These are phyloP conservation scores for Toxonevra muliebris DNA, from an alignment of 2,888 invertebrate genomes.

Conservation along the genomic window DNA sequence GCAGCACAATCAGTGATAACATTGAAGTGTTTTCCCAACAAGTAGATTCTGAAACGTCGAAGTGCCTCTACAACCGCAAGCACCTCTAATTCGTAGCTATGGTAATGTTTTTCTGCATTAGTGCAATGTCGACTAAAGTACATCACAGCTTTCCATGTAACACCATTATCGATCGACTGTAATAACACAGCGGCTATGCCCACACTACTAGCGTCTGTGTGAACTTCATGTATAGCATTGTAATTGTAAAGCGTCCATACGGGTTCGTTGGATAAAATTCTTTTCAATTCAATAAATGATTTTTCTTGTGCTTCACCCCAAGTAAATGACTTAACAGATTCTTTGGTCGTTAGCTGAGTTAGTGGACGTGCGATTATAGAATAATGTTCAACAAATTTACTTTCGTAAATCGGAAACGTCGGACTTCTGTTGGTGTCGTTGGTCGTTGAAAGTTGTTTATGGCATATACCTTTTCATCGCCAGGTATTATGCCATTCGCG, in stretches of 20 bases:
- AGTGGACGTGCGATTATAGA: conserved; percentile 15
- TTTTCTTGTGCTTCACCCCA: conserved; percentile 8
- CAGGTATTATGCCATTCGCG: background rate
- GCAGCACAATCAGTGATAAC: conserved; percentile 23
- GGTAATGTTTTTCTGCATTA: conserved; percentile 21
- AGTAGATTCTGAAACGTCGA: conserved; percentile 14
- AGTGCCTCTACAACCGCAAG: conserved; percentile 27
- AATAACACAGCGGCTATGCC: conserved; percentile 20
- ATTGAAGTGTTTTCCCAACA: conserved; percentile 16
- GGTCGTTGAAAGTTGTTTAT: conserved; percentile 18
- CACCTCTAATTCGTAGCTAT: conserved; percentile 34
- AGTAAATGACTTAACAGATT: conserved; percentile 10
- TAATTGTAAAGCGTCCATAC: conserved; percentile 10
- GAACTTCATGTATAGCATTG: conserved; percentile 13
- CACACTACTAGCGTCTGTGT: conserved; percentile 25
- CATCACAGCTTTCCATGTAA: conserved; percentile 24
- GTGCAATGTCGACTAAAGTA: conserved; percentile 36
- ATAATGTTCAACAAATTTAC: conserved; percentile 19
- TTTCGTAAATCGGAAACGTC: conserved; percentile 17
- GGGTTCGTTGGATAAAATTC: background rate
- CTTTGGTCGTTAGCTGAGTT: conserved; percentile 20
- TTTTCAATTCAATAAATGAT: conserved; percentile 1
- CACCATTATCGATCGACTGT: conserved; percentile 6
- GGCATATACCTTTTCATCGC: conserved; percentile 11
- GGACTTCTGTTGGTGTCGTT: conserved; percentile 5